phyloP scores from a whole-genome alignment of 1,140 invertebrate species.

The Rhopalosiphum maidis region DNA sequence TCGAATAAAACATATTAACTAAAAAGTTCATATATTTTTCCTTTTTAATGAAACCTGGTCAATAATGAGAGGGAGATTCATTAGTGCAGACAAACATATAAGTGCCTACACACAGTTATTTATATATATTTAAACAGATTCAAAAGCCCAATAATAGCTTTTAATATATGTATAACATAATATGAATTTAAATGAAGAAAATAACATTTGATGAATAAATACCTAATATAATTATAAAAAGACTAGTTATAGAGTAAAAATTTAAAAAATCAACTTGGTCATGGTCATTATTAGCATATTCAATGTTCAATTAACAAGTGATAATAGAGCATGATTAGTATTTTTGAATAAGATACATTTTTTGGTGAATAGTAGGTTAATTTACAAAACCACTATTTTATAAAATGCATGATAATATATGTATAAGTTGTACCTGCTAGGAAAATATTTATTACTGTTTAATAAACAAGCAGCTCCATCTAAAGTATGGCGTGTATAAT shows the following conservation, averaged over 20 bases:
- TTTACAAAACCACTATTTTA: neutral
- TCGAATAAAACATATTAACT: neutral
- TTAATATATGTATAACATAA: neutral
- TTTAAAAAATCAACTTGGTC: neutral
- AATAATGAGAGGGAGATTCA: neutral
- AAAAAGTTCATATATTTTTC: neutral
- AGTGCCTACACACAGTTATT: neutral
- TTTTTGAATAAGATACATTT: neutral
- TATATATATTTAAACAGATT: no score
- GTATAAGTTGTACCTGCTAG: conserved; percentile 80
- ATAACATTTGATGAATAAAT: neutral
- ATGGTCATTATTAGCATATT: neutral
- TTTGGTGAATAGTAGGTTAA: neutral
- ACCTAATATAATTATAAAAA: no score
- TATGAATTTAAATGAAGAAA: neutral
- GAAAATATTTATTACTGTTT: conserved; percentile 99
- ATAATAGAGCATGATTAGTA: neutral
- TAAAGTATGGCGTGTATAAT: conserved; percentile 98
- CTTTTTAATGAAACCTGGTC: neutral
- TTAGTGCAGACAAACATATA: neutral
- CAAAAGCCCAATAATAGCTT: neutral
- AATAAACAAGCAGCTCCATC: conserved; percentile 98
- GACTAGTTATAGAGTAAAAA: neutral
- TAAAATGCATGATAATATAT: neutral
- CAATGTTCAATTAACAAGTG: neutral